Evolutionary conservation across 2,888 invertebrate genomes (phyloP), one percentile per base, ranked within the genome.

Genomic region (Scaptomyza flava): DNA sequence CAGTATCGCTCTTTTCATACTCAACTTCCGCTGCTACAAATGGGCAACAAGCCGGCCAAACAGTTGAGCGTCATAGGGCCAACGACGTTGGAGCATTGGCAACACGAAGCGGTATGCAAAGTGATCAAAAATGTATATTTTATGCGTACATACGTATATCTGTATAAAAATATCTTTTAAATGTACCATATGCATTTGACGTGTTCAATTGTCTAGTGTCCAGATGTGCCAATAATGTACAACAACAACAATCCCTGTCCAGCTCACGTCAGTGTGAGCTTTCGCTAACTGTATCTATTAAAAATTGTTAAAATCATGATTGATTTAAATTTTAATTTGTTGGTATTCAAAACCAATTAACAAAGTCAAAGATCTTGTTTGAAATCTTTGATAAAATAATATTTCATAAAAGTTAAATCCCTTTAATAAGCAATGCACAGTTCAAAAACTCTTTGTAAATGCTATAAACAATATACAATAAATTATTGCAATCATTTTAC

Each of bases 11-110:
- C 50, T 50, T 50, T 50, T 5, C 20, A 31, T 6, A 53, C 31
- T 45, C 31, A 43, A 51, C 33, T 51, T 0, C 14, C 36, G 11
- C 27, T 4, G 14, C n/a, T 6, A 50, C 27, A 58, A 68, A 84
- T 84, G 84, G 84, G 84, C 43, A 88, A 88, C 56, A 83, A 72
- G 43, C 38, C 68, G 5, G 69, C 65, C 54, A 86, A 86, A 23
- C 86, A 68, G 48, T 48, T 30, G 62, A 65, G 45, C 42, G 30
- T 45, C 48, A 52, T 27, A 36, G 62, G 36, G 38, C 23, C 66
- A 9, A 42, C 36, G 17, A 51, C 46, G 20, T 27, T 59, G 71
- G 65, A 69, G 12, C 41, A 36, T 47, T 43, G 65, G 52, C 54
- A 64, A 27, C 70, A 46, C n/a, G 63, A 60, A 66, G 46, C 33